Base-by-base conservation (phyloP, 2,113 vertebrate species). In the Scomber scombrus region DNA sequence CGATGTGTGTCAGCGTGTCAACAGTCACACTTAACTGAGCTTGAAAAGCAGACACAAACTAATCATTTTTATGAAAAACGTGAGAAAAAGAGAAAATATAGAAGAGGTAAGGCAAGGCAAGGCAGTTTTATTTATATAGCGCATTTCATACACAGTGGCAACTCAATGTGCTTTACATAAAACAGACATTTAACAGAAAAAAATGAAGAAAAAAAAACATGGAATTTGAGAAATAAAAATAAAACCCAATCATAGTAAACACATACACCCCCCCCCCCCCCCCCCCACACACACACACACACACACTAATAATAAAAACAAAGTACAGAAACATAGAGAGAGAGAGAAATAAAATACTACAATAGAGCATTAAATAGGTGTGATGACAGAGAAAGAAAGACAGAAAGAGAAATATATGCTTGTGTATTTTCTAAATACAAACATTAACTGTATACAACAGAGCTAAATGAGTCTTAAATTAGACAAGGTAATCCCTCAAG, bases 1-100 rank as follows among this genome's bases (percentile, higher is more conserved):
- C 50, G 13, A 11, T 73, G 29, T 71, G 40, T 67, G 77, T 73
- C 65, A 64, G 29, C 34, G 21, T 69, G 77, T 80, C 78, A 88
- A 74, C 61, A 23, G 74, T 31, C 29, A 43, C 56, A 54, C 8
- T 69, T 55, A 46, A 47, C 29, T 8, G 18, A 57, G 18, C 52
- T 29, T 1, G 11, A 47, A 69, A 61, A 63, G 51, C 29, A 11
- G 60, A 75, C 11, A 50, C 8, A 62, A 66, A 63, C 45, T 65
- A 21, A 47, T 55, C 54, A 47, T 66, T 11, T 40, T 29, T 40
- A 65, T 55, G 21, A 61, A 56, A 43, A 83, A 56, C 55, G 1
- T 51, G 12, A 45, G 10, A 51, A 29, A 57, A 3, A 14, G 45
- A 54, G 14, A 26, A 46, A 56, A 55, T 19, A n/a, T 55, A 58